These are phyloP conservation scores for Actinopyga echinites DNA, from an alignment of 53 echinoderm and acorn worm genomes.

Conservation along the genomic window DNA sequence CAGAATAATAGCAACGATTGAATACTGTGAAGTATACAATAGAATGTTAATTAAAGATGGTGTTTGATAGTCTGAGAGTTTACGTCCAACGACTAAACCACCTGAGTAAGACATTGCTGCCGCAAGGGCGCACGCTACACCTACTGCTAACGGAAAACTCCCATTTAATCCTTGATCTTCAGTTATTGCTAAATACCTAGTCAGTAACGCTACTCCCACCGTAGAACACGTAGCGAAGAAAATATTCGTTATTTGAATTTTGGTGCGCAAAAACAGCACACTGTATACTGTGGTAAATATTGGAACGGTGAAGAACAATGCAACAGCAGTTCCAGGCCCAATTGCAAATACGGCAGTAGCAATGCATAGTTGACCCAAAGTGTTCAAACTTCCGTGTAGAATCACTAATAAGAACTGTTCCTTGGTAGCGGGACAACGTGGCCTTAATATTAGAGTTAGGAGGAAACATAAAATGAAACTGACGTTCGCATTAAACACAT, in stretches of 20 bases:
- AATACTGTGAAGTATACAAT: not conserved
- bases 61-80: not conserved
- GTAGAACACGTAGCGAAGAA: slow-evolving; percentile 11
- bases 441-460: not conserved
- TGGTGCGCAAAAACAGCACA: not conserved
- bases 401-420: not conserved
- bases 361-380: not conserved
- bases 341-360: not conserved
- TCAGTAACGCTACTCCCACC: not conserved
- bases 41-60: not conserved
- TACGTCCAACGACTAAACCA: not conserved
- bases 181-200: too few species aligned
- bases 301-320: slow-evolving; percentile 9
- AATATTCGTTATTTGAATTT: not conserved
- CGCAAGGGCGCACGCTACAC: not conserved
- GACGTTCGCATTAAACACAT: not conserved
- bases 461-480: not conserved
- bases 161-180: too few species aligned
- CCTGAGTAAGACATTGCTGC: not conserved
- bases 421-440: not conserved
- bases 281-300: not conserved
- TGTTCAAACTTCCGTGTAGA: not conserved
- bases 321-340: slow-evolving; percentile 19
- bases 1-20: not conserved
- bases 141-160: not conserved